These are phyloP conservation scores for Megastigmus dorsalis DNA, from an alignment of 2,888 invertebrate genomes.

Conservation along the genomic window DNA sequence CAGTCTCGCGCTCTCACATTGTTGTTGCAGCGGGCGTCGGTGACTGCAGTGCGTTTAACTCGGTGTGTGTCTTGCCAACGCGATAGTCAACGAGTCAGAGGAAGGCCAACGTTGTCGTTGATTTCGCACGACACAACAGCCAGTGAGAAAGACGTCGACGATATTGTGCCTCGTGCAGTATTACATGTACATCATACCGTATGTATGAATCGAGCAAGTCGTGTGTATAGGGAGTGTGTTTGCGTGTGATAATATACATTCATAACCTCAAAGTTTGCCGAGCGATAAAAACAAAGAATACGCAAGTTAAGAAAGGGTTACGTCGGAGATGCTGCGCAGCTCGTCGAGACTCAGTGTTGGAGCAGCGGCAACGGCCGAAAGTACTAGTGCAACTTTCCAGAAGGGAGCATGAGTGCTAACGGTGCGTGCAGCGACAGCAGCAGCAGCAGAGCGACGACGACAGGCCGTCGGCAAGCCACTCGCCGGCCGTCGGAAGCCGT, in stretches of 20 bases:
- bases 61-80: no score
- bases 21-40: no score
- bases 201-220: not conserved
- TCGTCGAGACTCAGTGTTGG: constrained; percentile 3
- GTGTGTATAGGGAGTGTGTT: not conserved
- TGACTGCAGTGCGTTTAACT: no score
- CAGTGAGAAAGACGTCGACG: no score
- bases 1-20: no score
- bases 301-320: not conserved
- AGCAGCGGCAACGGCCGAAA: no score
- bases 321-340: not conserved
- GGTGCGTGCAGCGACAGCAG: not conserved
- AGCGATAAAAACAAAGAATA: no score
- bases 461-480: constrained; percentile 9
- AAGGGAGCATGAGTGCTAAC: constrained; percentile 27
- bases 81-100: no score
- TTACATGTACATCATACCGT: no score
- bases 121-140: no score
- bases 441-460: not conserved
- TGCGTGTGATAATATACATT: constrained; percentile 30
- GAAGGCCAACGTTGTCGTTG: no score
- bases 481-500: constrained; percentile 45
- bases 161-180: no score
- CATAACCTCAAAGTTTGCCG: constrained; percentile 40
- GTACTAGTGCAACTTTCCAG: not conserved